Conservation (phyloP, 2,888 invertebrate genomes). For the Drosophila affinis region DNA sequence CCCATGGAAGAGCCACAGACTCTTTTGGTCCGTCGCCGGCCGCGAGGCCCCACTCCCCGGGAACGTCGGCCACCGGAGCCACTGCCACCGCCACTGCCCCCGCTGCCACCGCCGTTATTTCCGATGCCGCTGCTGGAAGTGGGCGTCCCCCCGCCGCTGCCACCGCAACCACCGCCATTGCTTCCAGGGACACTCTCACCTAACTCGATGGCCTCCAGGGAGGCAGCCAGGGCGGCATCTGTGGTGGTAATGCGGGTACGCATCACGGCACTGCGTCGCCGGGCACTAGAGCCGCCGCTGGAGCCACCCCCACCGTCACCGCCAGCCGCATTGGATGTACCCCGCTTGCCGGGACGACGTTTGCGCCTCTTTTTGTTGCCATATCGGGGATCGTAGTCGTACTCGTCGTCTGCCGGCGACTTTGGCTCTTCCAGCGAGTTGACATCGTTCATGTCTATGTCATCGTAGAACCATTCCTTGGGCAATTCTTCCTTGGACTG, state of each 20-base stretch:
- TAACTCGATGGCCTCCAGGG: slow-evolving; percentile 61
- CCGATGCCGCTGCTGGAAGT: slow-evolving; percentile 21
- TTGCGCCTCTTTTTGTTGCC: slow-evolving; percentile 84
- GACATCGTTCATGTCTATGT: slow-evolving; percentile 94
- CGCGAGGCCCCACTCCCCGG: slow-evolving; percentile 76
- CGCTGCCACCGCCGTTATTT: slow-evolving; percentile 1
- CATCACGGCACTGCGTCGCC: slow-evolving; percentile 78
- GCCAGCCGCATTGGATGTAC: slow-evolving; percentile 59
- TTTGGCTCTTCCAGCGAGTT: slow-evolving; percentile 96
- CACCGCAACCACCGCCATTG: slow-evolving; percentile 11
- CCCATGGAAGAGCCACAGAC: slow-evolving; percentile 12
- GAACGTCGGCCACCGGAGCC: slow-evolving; percentile 60
- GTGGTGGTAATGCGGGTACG: slow-evolving; percentile 63
- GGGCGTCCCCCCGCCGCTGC: slow-evolving; percentile 15
- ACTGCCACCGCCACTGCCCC: slow-evolving; percentile 4
- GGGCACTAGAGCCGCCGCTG: slow-evolving; percentile 65
- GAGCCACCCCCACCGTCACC: slow-evolving; percentile 65
- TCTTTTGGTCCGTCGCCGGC: slow-evolving; percentile 78
- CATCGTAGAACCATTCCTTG: slow-evolving; percentile 96
- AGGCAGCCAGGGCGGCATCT: slow-evolving; percentile 68
- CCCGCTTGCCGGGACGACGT: slow-evolving; percentile 81
- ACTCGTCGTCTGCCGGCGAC: slow-evolving; percentile 95
- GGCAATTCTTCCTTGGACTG: slow-evolving; percentile 91
- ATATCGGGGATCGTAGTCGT: slow-evolving; percentile 90
- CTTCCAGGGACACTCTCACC: slow-evolving; percentile 53